Conservation (phyloP, 1,140 invertebrate species). For the Drosophila parvula region DNA sequence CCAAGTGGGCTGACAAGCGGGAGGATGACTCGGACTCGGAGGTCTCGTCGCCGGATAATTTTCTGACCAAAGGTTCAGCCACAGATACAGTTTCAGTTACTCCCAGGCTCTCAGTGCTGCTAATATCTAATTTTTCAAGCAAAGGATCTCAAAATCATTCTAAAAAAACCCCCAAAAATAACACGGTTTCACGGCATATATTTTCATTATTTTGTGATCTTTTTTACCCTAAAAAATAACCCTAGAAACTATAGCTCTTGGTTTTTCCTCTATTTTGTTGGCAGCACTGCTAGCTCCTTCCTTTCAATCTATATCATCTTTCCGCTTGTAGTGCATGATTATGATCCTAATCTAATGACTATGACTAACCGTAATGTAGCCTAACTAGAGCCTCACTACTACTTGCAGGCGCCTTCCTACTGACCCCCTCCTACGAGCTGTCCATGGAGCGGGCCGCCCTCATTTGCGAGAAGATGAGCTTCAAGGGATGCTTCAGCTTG, state of each 20-base stretch:
- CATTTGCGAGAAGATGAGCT: slow-evolving; percentile 94
- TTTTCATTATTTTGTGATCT: too few species aligned
- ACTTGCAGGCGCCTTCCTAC: slow-evolving; percentile 89
- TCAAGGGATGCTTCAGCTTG: slow-evolving; percentile 92
- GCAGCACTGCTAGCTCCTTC: neutral
- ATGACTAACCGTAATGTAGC: slow-evolving; percentile 21
- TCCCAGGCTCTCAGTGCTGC: neutral
- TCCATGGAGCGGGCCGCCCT: slow-evolving; percentile 93
- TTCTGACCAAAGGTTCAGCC: slow-evolving; percentile 86
- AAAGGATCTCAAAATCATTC: neutral
- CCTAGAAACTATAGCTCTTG: neutral
- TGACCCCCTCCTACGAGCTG: slow-evolving; percentile 92
- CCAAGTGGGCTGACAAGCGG: slow-evolving; percentile 78
- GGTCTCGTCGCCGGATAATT: slow-evolving; percentile 87
- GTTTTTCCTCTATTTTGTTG: neutral
- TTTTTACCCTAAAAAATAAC: neutral
- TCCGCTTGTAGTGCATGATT: slow-evolving; percentile 20
- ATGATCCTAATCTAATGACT: neutral
- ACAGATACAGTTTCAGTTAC: neutral
- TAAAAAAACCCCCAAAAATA: neutral
- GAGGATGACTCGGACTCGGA: slow-evolving; percentile 88
- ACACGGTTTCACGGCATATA: too few species aligned
- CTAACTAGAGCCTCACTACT: slow-evolving; percentile 25
- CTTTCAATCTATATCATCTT: neutral
- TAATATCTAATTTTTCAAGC: neutral